Conservation (phyloP, 2,797 vertebrate species). For the Sibirionetta formosa region DNA sequence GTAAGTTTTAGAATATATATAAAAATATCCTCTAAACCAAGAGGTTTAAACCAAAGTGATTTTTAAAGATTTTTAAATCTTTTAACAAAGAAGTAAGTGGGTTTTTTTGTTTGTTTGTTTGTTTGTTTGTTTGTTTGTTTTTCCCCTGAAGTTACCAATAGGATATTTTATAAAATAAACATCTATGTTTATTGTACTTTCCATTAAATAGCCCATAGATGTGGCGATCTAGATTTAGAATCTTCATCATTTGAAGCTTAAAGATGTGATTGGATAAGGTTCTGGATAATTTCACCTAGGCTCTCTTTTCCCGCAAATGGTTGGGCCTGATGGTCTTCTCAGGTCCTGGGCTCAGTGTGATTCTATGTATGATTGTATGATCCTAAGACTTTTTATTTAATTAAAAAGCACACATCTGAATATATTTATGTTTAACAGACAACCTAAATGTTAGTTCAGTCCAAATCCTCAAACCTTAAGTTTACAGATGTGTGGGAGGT, state of each 20-base stretch:
- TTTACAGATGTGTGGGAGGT: not conserved
- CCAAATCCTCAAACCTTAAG: not conserved
- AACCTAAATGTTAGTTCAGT: not conserved
- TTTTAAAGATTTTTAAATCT: not conserved
- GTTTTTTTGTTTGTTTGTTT: not conserved
- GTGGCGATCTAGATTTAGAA: not conserved
- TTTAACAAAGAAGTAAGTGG: not conserved
- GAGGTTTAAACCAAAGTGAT: not conserved
- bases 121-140: not conserved
- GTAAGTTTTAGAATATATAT: not conserved
- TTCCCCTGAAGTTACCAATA: too few species aligned
- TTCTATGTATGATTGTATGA: not conserved
- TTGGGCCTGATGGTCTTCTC: not conserved
- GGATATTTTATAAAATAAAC: not conserved
- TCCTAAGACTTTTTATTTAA: not conserved
- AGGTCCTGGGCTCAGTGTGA: not conserved
- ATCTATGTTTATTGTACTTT: not conserved
- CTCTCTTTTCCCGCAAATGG: not conserved
- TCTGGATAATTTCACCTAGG: not conserved
- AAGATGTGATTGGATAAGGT: not conserved
- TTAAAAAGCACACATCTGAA: not conserved
- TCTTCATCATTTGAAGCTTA: not conserved
- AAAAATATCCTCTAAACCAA: not conserved
- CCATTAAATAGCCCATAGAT: not conserved
- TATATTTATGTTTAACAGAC: not conserved